Base-by-base conservation (phyloP, 2,888 invertebrate genomes). In the Apamea sordens region DNA sequence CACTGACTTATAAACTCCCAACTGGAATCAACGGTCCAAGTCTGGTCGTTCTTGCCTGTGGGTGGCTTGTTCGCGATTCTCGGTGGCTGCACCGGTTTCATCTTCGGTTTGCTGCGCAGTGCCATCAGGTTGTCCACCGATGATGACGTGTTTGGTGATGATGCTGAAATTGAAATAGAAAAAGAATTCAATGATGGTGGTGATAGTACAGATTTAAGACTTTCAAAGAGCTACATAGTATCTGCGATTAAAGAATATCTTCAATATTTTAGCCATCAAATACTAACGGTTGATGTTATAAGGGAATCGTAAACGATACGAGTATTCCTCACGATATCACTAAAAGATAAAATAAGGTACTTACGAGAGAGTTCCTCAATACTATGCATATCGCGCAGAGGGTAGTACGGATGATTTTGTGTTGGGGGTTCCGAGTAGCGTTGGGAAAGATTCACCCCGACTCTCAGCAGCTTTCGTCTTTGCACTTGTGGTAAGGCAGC, bases 21-120 rank as follows among this genome's bases (percentile, higher is more conserved):
- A 94, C 98, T 98, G 90, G 98, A 98, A 95, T 99, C 99, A 82
- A 99, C 97, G 86, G 98, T 98, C 98, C 99, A 99, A 82, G 98
- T 89, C 82, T 89, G 94, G 92, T 97, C 97, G 89, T 97, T 97
- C 94, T 97, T 97, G 93, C 95, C 95, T 90, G 94, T 92, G 75
- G 96, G 94, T 81, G 95, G 95, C 92, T 96, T 97, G 88, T 92
- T 93, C 74, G 92, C 90, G 88, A 98, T 97, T 87, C 97, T 97
- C 0, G 98, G 98, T 2, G 98, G 98, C 91, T 98, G 97, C 24
- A 98, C 98, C 0, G 98, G 98, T 90, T 98, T 98, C 83, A 97
- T 97, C 85, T 97, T 97, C 0, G 98, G 97, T 87, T 96, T 97
- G 93, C 89, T 97, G 83, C 97, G 97, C 41, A 97, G 92, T 2